Conservation (phyloP, 1,140 invertebrate species). For the Orchesella cincta region DNA sequence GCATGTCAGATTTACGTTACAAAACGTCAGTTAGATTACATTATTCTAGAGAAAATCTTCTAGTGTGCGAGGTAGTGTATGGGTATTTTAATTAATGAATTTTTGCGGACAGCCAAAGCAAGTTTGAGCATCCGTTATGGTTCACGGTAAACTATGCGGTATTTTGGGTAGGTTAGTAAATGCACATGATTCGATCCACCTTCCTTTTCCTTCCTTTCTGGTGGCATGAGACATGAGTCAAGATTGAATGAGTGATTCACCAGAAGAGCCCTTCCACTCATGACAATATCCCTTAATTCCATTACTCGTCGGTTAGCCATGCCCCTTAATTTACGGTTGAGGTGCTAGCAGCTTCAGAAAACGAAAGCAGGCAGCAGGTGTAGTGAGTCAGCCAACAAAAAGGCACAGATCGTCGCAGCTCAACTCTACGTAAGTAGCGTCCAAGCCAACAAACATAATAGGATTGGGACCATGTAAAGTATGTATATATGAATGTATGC, state of each 20-base stretch:
- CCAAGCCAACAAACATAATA: background rate
- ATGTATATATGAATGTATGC: background rate
- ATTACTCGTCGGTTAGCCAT: constrained; percentile 1
- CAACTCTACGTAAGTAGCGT: no score
- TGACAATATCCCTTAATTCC: background rate
- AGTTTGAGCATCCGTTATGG: no score
- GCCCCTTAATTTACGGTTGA: constrained; percentile 22
- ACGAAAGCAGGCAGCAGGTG: background rate
- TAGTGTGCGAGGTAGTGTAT: no score
- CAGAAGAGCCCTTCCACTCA: background rate
- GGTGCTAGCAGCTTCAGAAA: constrained; percentile 1
- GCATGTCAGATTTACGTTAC: no score
- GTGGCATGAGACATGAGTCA: background rate
- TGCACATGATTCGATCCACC: no score
- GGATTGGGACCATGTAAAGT: background rate
- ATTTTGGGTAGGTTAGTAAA: no score
- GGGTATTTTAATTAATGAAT: no score
- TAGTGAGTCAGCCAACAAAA: background rate
- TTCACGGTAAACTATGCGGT: no score
- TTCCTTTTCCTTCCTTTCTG: no score
- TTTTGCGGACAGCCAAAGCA: no score
- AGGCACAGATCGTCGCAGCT: background rate
- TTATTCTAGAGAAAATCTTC: no score
- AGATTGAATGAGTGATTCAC: background rate
- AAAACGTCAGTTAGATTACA: no score